Evolutionary conservation across 2,113 vertebrate species (phyloP), one percentile per base, ranked within the genome.

Genomic region (Brienomyrus brachyistius): DNA sequence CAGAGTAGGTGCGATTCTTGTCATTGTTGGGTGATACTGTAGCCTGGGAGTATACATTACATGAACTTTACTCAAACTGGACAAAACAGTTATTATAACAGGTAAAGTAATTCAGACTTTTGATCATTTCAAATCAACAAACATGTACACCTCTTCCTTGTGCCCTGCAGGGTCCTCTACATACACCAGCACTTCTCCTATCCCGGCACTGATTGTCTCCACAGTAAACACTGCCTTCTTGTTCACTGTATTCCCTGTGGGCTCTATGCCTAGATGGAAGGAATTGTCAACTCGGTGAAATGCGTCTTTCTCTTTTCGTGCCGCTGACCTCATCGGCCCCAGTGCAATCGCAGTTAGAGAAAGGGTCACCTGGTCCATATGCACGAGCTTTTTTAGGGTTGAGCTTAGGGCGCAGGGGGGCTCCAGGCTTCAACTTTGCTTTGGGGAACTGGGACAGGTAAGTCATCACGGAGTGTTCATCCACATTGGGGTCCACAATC

Each of bases 141-240:
- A 48, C 19, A n/a, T 27, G 21, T 31, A 40, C 92, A 97, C 97
- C 97, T 98, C 97, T 93, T 98, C 97, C 88, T 96, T 95, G 94
- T 98, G 97, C 35, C 97, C 97, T 0, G 97, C 97, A 10, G 97
- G 97, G 89, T 98, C 97, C 93, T 98, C 97, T 87, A 98, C 97
- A 0, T 98, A 98, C 10, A 98, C 97, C 90, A 98, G 93, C 7
- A 98, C 97, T 93, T 98, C 97, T 0, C 97, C 98, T 93, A 96
- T 96, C 10, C 98, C 98, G 0, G 97, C 97, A 0, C 97, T 98
- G 94, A 98, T 96, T 7, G 98, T 98, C 94, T 98, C 98, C 83
- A 98, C 98, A 0, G 98, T 98, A 93, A 98, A 98, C 35, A 96
- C 91, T 0, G 97, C 97, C 89, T 96, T 96, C 92, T 97, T 98